Conservation (phyloP, 2,113 vertebrate genomes). For the Myrmecobius fasciatus region DNA sequence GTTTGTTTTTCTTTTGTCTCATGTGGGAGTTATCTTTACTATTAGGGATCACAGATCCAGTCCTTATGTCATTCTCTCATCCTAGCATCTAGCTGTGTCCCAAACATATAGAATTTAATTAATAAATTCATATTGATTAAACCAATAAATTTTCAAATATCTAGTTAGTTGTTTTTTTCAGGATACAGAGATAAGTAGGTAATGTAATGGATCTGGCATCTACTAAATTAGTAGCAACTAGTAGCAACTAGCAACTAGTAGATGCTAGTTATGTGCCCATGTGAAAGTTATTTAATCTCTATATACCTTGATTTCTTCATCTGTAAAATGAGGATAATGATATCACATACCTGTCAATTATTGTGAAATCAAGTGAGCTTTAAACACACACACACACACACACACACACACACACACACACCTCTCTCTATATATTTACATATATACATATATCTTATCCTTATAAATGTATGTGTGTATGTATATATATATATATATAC, state of each 20-base stretch:
- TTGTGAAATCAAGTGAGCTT: background rate
- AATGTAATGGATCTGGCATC: background rate
- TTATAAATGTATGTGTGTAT: no score
- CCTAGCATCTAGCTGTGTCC: background rate
- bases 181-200: no score
- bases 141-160: background rate
- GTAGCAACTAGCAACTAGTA: no score
- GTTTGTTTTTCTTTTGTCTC: background rate
- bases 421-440: no score
- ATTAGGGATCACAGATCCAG: background rate
- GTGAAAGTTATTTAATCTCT: background rate
- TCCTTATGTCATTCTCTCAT: background rate
- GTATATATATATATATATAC: no score
- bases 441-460: no score
- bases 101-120: background rate
- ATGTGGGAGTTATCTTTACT: background rate
- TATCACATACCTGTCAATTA: accelerated
- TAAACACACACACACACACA: no score
- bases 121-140: background rate
- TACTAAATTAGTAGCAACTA: no score
- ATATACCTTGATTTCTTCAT: background rate
- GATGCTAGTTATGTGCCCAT: background rate
- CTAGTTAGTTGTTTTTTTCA: background rate
- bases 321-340: background rate
- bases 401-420: no score